A percentile compares a stretch with the other conserved stretches of the same genome.
These are phyloP conservation scores for Drosophila subquinaria DNA, from an alignment of 2,888 invertebrate genomes.

Conservation along the genomic window DNA sequence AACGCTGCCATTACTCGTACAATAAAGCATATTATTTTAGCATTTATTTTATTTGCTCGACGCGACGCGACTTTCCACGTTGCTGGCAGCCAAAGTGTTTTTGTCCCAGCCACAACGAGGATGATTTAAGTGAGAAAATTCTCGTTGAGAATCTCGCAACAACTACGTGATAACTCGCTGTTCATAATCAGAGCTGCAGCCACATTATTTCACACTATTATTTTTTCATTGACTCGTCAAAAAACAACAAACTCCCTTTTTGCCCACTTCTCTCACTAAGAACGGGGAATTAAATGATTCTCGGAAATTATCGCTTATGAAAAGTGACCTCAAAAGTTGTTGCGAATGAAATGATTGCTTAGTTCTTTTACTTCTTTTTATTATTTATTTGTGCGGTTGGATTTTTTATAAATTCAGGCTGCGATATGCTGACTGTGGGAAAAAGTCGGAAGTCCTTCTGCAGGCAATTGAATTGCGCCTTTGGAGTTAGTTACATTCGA, in stretches of 20 bases:
- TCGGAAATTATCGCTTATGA: constrained; percentile 21
- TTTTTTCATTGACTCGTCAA: constrained; percentile 17
- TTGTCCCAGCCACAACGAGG: constrained; percentile 25
- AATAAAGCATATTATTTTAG: constrained; percentile 68
- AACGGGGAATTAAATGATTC: constrained; percentile 9
- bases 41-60: constrained; percentile 61
- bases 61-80: constrained; percentile 7
- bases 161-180: constrained; percentile 54
- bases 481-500: constrained; percentile 58
- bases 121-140: no score
- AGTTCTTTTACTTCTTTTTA: neutral
- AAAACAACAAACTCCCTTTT: neutral
- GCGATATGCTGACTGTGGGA: constrained; percentile 15
- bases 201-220: constrained; percentile 23
- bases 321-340: constrained; percentile 8
- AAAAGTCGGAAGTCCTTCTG: constrained; percentile 46
- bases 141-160: constrained; percentile 27
- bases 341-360: constrained; percentile 23
- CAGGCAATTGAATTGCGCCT: constrained; percentile 59
- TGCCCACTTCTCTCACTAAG: no score
- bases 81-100: constrained; percentile 58
- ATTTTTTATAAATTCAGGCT: constrained; percentile 2
- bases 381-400: neutral
- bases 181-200: constrained; percentile 14
- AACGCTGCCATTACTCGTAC: constrained; percentile 37